A percentile compares a stretch with the other conserved stretches of the same genome.
These are phyloP conservation scores for Xylota segnis DNA, from an alignment of 2,888 invertebrate species.

Conservation along the genomic window DNA sequence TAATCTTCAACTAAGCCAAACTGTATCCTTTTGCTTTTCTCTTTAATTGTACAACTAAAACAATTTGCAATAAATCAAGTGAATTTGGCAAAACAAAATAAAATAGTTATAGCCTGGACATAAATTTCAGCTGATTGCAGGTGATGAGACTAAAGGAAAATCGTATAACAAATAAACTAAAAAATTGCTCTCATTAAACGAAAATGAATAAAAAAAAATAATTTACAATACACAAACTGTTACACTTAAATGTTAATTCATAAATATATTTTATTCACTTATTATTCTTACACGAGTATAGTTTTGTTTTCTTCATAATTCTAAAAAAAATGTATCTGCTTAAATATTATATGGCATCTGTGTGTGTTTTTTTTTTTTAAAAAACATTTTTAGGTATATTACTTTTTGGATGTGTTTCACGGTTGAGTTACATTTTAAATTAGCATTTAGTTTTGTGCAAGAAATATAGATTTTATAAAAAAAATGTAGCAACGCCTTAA, in stretches of 20 bases:
- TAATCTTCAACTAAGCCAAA: constrained; percentile 54
- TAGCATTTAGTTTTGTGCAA: constrained; percentile 50
- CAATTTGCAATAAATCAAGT: constrained; percentile 56
- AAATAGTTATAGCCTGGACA: constrained; percentile 31
- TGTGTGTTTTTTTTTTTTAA: neutral
- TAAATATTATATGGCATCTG: constrained; percentile 66
- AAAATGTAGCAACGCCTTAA: neutral
- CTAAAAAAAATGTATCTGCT: constrained; percentile 36
- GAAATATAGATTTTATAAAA: constrained; percentile 16
- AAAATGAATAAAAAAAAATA: constrained; percentile 45
- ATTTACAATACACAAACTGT: constrained; percentile 44
- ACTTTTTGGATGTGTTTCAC: constrained; percentile 52
- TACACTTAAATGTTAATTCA: constrained; percentile 54
- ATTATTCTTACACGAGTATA: constrained; percentile 49
- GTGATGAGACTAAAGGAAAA: constrained; percentile 37
- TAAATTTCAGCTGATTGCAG: constrained; percentile 65
- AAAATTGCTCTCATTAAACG: constrained; percentile 55
- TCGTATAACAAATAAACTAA: constrained; percentile 38
- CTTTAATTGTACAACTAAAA: constrained; percentile 66
- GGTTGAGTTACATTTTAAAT: constrained; percentile 21
- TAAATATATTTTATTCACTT: constrained; percentile 44
- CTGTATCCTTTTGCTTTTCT: constrained; percentile 28
- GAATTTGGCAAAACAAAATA: constrained; percentile 39
- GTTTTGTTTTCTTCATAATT: neutral
- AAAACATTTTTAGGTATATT: constrained; percentile 13